These are phyloP conservation scores for Alca torda DNA, from an alignment of 2,797 vertebrate genomes.

Conservation along the genomic window DNA sequence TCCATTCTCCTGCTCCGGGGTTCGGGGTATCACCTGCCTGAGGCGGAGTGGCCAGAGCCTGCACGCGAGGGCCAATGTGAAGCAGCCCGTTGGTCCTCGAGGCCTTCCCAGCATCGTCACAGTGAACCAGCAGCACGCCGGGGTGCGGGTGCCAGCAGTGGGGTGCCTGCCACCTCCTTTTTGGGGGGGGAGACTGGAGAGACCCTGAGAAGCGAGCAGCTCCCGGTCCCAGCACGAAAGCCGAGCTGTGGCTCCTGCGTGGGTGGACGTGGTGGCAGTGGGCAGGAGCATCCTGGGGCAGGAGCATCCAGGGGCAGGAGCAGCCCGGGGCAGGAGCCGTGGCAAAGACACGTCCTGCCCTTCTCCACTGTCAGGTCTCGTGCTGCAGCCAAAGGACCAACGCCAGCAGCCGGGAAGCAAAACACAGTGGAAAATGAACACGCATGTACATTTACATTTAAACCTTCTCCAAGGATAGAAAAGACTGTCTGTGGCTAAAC, in stretches of 20 bases:
- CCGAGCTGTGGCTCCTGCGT: not conserved
- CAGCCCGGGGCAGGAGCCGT: not conserved
- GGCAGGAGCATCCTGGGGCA: not conserved
- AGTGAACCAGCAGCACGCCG: not conserved
- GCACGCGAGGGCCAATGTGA: rapidly evolving
- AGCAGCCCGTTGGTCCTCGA: not conserved
- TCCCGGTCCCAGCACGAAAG: not conserved
- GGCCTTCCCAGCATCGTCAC: constrained; percentile 4
- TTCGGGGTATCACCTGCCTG: not conserved
- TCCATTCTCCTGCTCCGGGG: not conserved
- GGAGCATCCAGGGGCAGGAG: not conserved
- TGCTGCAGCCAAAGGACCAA: not conserved
- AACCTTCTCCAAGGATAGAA: not conserved
- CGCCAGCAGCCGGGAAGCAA: not conserved
- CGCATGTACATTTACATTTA: not conserved
- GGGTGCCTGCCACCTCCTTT: not conserved
- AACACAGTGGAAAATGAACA: not conserved
- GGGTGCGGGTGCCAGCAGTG: not conserved
- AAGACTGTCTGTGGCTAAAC: not conserved
- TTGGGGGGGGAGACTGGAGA: not conserved
- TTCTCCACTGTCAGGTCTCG: not conserved
- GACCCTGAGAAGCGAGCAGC: not conserved
- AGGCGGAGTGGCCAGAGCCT: rapidly evolving
- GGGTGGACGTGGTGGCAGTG: rapidly evolving
- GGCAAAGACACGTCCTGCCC: not conserved